Evolutionary conservation across 2,113 vertebrate genomes (phyloP).

Genomic region (Caranx melampygus): DNA sequence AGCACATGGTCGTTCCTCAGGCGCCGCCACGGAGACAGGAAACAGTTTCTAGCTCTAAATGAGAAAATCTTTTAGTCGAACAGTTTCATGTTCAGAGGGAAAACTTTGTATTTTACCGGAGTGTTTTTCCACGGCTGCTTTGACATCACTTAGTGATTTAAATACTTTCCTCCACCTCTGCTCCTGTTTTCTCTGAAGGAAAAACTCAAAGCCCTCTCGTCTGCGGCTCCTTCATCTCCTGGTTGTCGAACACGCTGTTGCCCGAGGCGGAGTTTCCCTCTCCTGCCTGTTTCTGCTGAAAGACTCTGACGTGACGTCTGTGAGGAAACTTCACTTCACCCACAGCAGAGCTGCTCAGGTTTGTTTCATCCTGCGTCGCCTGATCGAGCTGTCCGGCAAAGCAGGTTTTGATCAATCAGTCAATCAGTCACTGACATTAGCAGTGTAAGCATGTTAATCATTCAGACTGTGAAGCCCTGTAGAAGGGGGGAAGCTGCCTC

Average conservation of each 20-base stretch:
- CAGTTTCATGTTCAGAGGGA: too few relatives aligned
- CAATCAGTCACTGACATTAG: conserved; percentile 7
- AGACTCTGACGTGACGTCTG: conserved; percentile 10
- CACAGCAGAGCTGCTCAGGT: conserved; percentile 23
- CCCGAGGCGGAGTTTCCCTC: conserved; percentile 51
- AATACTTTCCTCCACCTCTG: not conserved
- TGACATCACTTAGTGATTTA: not conserved
- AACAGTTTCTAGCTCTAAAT: too few relatives aligned
- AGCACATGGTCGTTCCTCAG: too few relatives aligned
- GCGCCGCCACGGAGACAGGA: too few relatives aligned
- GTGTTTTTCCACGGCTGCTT: not conserved
- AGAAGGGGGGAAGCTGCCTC: not conserved
- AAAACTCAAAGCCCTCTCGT: conserved; percentile 44
- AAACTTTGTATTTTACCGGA: not conserved
- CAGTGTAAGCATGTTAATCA: not conserved
- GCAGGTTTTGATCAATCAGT: conserved; percentile 31
- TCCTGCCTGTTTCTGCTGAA: conserved; percentile 23
- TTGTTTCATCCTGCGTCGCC: conserved; percentile 27
- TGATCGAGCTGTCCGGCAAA: not conserved
- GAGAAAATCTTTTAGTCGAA: too few relatives aligned
- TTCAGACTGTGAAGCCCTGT: not conserved
- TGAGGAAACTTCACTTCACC: not conserved
- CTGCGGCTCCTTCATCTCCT: conserved; percentile 57
- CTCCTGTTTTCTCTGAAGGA: conserved; percentile 31
- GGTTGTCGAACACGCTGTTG: conserved; percentile 59